These are phyloP conservation scores for Conus ventricosus DNA, from an alignment of 1,140 invertebrate species.

Conservation along the genomic window DNA sequence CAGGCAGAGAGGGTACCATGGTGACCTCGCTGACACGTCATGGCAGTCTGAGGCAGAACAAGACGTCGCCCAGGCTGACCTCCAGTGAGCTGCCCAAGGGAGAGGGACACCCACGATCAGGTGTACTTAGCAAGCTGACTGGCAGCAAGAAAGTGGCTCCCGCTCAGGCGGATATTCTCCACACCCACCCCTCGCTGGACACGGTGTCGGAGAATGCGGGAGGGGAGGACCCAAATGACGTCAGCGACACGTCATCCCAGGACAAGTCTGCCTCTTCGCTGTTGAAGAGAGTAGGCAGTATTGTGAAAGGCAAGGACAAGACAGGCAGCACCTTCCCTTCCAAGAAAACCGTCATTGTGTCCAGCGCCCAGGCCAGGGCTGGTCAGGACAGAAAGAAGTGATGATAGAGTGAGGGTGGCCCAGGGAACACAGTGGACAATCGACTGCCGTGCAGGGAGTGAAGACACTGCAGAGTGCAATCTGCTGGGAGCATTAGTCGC, in stretches of 20 bases:
- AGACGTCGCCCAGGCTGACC: conserved; percentile 16
- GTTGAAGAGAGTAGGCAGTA: conserved; percentile 30
- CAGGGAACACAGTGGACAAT: neutral
- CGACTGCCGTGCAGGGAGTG: neutral
- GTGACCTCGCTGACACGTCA: neutral
- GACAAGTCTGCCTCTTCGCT: conserved; percentile 7
- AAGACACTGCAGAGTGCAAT: neutral
- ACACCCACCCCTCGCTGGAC: conserved; percentile 35
- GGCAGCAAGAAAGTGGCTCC: conserved; percentile 14
- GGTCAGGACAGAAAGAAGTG: conserved; percentile 22
- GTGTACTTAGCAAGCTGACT: conserved; percentile 1
- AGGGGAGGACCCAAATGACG: neutral
- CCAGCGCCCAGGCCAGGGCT: neutral
- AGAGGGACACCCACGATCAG: neutral
- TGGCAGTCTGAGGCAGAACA: conserved; percentile 25
- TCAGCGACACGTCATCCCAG: conserved; percentile 17
- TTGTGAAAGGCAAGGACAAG: conserved; percentile 36
- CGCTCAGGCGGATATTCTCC: neutral
- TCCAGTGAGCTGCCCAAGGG: conserved; percentile 30
- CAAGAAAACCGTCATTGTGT: conserved; percentile 16
- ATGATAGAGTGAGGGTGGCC: neutral
- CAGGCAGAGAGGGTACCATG: neutral
- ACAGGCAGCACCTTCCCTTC: neutral
- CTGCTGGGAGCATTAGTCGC: no score
- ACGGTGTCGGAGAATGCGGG: conserved; percentile 44